Base-by-base conservation (phyloP, 30 jellyfish, hydroid and myxozoan species). In the Chrysaora quinquecirrha region DNA sequence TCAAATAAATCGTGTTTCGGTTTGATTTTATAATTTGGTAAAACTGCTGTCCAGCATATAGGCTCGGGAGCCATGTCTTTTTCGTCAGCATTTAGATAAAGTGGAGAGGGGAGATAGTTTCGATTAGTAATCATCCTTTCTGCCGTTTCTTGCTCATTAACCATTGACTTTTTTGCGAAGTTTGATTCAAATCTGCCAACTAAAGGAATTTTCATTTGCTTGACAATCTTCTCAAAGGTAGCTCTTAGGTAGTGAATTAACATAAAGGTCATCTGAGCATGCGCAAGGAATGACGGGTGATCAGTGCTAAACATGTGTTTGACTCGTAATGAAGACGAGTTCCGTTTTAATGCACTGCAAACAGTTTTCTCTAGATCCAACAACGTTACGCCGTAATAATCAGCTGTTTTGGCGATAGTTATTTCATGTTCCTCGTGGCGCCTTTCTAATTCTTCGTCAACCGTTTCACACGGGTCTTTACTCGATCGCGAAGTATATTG, bases 271-370 rank as follows among this genome's bases (percentile, higher is more conserved):
- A 92, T 92, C 88, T 92, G 98, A n/a, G 98, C 97, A 81, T 92
- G 98, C 74, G 97, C 98, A 23, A 92, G 68, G 43, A 52, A 54
- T 1, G 98, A 92, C 19, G 98, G 98, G 31, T 92, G 98, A 21
- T 91, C 90, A 1, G 64, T 84, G 30, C 33, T 91, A 52, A 91
- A 78, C 83, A 91, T 64, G 30, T 88, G 95, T 21, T 80, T 66
- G 52, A 70, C 58, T 11, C 73, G 64, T 25, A 78, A 62, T 7
- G 75, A 48, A 1, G 96, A 49, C 0, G 76, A 24, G 38, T 78
- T 67, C n/a, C 82, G 34, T 22, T 64, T 32, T 0, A 87, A 14
- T 0, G 70, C 80, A 58, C 73, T 87, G 74, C 96, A 87, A 28
- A 63, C 78, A 11, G 85, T 29, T 48, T 76, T 21, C 54, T 87